phyloP scores from a whole-genome alignment of 2,888 invertebrate species.

The Brachyptera putata region DNA sequence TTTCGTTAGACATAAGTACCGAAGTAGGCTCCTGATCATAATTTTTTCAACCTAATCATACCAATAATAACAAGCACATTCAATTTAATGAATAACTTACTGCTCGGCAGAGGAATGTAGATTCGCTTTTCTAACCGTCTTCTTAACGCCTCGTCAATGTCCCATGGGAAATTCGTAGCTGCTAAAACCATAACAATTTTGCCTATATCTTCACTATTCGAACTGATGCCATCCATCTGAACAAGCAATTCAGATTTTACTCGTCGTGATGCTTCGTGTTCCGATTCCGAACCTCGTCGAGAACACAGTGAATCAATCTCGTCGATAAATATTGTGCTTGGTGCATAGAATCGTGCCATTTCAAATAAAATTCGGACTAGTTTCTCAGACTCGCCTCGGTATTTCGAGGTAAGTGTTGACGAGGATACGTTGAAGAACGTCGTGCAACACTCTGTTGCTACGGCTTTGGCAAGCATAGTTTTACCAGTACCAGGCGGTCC shows the following conservation, averaged over 20 bases:
- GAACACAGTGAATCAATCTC: constrained; percentile 86
- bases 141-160: constrained; percentile 82
- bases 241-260: constrained; percentile 85
- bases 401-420: constrained; percentile 82
- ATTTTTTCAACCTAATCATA: too few species aligned
- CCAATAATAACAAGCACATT: too few species aligned
- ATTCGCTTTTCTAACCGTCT: constrained; percentile 84
- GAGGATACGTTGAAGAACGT: constrained; percentile 87
- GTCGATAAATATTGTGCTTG: constrained; percentile 86
- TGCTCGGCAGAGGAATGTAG: constrained; percentile 79
- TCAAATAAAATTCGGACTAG: constrained; percentile 80
- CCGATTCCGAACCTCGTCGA: constrained; percentile 74
- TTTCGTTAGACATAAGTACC: too few species aligned
- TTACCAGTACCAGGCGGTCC: constrained; percentile 74
- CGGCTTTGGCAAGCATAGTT: constrained; percentile 78
- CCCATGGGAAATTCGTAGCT: constrained; percentile 91
- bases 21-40: too few species aligned
- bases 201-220: constrained; percentile 42
- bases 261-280: constrained; percentile 80
- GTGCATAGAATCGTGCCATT: constrained; percentile 85
- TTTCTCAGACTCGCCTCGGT: constrained; percentile 88
- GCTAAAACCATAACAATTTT: constrained; percentile 82
- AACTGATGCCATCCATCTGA: constrained; percentile 83
- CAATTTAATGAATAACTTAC: constrained; percentile 48
- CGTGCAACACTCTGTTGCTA: constrained; percentile 83